A percentile compares a stretch with the other conserved stretches of the same genome.
These are phyloP conservation scores for Cephalotes varians DNA, from an alignment of 2,888 invertebrate species.

Conservation along the genomic window DNA sequence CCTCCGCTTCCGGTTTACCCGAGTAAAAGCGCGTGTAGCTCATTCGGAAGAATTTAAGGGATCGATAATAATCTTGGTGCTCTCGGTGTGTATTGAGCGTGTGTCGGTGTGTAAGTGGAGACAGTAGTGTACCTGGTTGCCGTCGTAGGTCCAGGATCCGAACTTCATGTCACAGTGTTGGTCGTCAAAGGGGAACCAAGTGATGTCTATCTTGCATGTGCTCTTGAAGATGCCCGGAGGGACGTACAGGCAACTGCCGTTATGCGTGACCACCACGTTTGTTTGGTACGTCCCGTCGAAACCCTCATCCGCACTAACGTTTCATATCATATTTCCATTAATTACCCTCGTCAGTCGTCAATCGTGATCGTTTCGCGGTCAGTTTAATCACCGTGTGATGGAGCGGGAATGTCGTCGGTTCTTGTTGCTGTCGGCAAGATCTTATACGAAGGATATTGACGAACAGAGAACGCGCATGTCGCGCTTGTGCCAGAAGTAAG, in stretches of 20 bases:
- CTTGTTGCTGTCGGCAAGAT: constrained; percentile 12
- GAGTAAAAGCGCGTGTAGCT: constrained; percentile 52
- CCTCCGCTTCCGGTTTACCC: constrained; percentile 39
- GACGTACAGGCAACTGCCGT: constrained; percentile 99
- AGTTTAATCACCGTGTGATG: constrained; percentile 26
- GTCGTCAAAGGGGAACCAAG: constrained; percentile 99
- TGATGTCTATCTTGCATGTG: constrained; percentile 99
- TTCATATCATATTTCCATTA: constrained; percentile 78
- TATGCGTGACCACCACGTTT: constrained; percentile 99
- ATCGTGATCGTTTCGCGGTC: constrained; percentile 37
- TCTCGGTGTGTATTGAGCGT: constrained; percentile 67
- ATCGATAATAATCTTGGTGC: constrained; percentile 62
- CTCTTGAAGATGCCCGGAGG: constrained; percentile 99
- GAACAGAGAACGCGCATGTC: constrained; percentile 16
- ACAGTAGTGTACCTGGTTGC: constrained; percentile 93
- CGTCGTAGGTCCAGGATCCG: constrained; percentile 99
- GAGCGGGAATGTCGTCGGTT: constrained; percentile 26
- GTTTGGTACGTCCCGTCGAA: constrained; percentile 99
- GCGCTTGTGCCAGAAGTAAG: not conserved
- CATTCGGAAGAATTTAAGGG: constrained; percentile 45
- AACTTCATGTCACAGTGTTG: constrained; percentile 99
- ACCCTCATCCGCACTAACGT: constrained; percentile 98
- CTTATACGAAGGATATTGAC: constrained; percentile 39
- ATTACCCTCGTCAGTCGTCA: constrained; percentile 62
- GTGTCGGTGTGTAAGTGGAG: constrained; percentile 79